These are phyloP conservation scores for Galleria mellonella DNA, from an alignment of 1,140 invertebrate species.

Conservation along the genomic window DNA sequence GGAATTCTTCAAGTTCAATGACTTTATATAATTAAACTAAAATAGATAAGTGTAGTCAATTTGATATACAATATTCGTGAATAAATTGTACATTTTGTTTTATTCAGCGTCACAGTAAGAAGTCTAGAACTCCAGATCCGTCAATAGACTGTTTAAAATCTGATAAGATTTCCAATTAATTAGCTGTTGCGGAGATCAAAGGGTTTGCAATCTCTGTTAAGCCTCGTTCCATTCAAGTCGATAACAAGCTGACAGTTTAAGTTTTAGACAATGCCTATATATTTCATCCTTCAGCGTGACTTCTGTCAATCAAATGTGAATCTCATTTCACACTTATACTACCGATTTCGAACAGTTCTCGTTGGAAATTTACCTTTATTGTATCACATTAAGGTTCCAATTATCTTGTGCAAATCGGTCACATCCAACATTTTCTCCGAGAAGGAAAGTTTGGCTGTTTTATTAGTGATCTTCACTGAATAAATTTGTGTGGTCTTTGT, in stretches of 20 bases:
- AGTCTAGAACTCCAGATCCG: too few relatives aligned
- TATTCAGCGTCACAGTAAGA: too few relatives aligned
- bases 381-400: conserved; percentile 19
- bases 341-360: conserved; percentile 6
- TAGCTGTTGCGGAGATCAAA: conserved; percentile 60
- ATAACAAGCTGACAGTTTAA: conserved; percentile 52
- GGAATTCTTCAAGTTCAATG: too few relatives aligned
- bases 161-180: conserved; percentile 55
- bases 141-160: conserved; percentile 18
- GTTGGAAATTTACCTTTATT: conserved; percentile 12
- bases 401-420: conserved; percentile 12
- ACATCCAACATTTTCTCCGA: conserved; percentile 15
- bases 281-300: conserved; percentile 29
- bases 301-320: conserved; percentile 35
- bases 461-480: conserved; percentile 46
- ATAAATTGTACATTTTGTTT: too few relatives aligned
- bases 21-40: too few relatives aligned
- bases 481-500: conserved; percentile 49
- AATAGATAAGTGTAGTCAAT: too few relatives aligned
- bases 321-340: conserved; percentile 23
- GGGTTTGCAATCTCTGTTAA: conserved; percentile 45
- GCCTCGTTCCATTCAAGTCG: conserved; percentile 35
- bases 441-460: conserved; percentile 33
- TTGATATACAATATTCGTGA: too few relatives aligned
- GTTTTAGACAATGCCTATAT: conserved; percentile 32